Conservation (phyloP, 2,113 vertebrate species). For the Nasalis larvatus region DNA sequence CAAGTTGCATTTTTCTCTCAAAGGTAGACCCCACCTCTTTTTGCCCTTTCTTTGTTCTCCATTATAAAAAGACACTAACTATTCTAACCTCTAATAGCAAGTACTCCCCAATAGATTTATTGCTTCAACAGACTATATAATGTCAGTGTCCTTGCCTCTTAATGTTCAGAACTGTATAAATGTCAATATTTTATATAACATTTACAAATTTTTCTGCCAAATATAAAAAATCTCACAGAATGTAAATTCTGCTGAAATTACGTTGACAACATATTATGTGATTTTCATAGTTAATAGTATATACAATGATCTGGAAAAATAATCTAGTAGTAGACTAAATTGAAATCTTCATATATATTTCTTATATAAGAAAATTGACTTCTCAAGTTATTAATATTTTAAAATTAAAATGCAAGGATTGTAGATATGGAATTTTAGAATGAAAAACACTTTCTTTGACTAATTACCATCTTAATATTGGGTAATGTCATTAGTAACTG, state of each 20-base stretch:
- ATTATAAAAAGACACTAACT: not conserved
- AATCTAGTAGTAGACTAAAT: not conserved
- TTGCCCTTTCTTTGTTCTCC: slow-evolving; percentile 40
- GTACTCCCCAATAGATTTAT: not conserved
- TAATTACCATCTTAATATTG: not conserved
- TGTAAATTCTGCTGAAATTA: not conserved
- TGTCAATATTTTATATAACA: not conserved
- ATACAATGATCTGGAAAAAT: not conserved
- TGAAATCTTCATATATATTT: not conserved
- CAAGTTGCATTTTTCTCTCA: slow-evolving; percentile 22
- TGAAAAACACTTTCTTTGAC: not conserved
- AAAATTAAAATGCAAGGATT: not conserved
- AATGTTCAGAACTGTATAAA: slow-evolving; percentile 2
- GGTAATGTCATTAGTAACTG: not conserved
- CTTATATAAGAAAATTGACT: not conserved
- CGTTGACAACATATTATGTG: not conserved
- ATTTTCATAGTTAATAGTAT: not conserved
- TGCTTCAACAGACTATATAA: not conserved
- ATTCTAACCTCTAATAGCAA: not conserved
- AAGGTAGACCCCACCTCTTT: not conserved
- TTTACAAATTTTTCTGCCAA: not conserved
- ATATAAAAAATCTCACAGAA: slow-evolving; percentile 29
- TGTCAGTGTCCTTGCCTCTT: not conserved
- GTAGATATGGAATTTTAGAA: not conserved
- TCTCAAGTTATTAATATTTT: slow-evolving; percentile 23